A percentile compares a stretch with the other conserved stretches of the same genome.
phyloP scores from a whole-genome alignment of 2,888 invertebrate genomes.

The Argyresthia albistria region DNA sequence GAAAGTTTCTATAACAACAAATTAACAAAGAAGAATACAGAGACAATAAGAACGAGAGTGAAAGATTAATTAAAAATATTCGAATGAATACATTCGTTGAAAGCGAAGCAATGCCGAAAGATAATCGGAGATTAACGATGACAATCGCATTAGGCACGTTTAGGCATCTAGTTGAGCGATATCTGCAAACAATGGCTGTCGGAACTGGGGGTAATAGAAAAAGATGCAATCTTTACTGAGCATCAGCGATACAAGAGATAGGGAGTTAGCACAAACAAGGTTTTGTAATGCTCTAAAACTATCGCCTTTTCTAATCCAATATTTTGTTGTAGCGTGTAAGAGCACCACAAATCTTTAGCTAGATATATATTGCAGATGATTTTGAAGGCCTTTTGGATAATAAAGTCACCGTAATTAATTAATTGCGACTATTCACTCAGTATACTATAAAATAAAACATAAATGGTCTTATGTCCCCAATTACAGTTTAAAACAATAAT shows the following conservation, averaged over 20 bases:
- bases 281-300: too few species aligned
- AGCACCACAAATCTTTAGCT: not conserved
- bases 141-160: conserved; percentile 25
- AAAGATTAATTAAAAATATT: conserved; percentile 42
- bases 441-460: too few species aligned
- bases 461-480: too few species aligned
- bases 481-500: too few species aligned
- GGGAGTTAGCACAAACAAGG: too few species aligned
- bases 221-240: conserved; percentile 19
- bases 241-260: too few species aligned
- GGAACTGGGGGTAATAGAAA: conserved; percentile 16
- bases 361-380: too few species aligned
- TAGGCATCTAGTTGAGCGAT: conserved; percentile 24
- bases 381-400: too few species aligned
- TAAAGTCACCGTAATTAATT: too few species aligned
- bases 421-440: too few species aligned
- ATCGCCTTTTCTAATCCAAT: too few species aligned
- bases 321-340: not conserved
- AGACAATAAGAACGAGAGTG: conserved; percentile 28
- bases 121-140: conserved; percentile 24
- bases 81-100: conserved; percentile 39
- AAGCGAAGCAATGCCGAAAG: conserved; percentile 17
- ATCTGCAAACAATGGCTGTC: conserved; percentile 34
- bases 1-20: not conserved
- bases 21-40: not conserved